Evolutionary conservation across 64 coral and sea anemone species (phyloP).

Genomic region (Hydrozoanthus tunicans): DNA sequence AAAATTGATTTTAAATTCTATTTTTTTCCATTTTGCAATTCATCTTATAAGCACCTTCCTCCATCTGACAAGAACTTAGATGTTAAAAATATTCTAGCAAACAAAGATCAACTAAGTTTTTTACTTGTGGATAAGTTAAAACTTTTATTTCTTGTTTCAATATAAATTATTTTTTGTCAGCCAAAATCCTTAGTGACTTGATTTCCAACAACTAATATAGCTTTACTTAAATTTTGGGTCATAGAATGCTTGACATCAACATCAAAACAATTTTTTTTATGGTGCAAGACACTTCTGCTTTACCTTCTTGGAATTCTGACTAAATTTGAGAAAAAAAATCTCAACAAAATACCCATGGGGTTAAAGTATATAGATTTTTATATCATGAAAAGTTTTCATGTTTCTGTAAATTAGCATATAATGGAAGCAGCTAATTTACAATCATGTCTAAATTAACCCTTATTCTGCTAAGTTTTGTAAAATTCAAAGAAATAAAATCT

Average conservation of each 20-base stretch:
- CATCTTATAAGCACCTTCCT: neutral
- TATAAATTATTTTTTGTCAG: neutral
- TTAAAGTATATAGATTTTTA: constrained; percentile 3
- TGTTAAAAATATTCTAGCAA: neutral
- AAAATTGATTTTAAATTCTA: neutral
- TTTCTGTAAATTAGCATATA: neutral
- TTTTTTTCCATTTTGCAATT: neutral
- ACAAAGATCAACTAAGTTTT: neutral
- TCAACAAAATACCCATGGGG: constrained; percentile 42
- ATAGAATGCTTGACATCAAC: too few species aligned
- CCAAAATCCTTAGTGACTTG: too few species aligned
- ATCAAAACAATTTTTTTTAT: too few species aligned
- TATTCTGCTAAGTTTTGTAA: too few species aligned
- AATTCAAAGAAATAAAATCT: too few species aligned
- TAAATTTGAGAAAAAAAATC: constrained; percentile 40
- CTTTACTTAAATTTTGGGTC: too few species aligned
- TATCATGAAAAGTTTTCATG: neutral
- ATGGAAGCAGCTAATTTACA: neutral
- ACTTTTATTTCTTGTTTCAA: neutral
- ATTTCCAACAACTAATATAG: too few species aligned
- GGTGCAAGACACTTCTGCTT: too few species aligned
- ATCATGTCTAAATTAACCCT: neutral
- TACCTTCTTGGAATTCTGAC: neutral
- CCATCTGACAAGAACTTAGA: neutral
- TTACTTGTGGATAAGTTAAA: neutral